phyloP scores from a whole-genome alignment of 2,113 vertebrate genomes.

The Dicerorhinus sumatrensis region DNA sequence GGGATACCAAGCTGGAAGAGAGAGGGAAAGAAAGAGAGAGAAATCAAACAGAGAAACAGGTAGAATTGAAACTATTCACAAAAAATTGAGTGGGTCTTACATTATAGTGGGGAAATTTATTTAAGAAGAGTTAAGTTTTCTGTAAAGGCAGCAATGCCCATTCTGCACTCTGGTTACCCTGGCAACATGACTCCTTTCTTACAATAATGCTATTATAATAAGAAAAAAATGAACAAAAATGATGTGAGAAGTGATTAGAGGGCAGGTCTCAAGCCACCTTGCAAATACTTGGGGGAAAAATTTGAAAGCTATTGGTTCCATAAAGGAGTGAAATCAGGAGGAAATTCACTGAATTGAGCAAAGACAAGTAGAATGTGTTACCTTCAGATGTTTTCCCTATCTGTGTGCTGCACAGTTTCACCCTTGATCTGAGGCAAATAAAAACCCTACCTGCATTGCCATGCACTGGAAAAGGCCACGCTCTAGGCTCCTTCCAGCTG shows the following conservation, averaged over 20 bases:
- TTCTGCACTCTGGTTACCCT: not conserved
- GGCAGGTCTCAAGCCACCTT: not conserved
- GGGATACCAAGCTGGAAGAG: fast-evolving
- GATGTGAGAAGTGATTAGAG: not conserved
- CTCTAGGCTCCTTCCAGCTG: not conserved
- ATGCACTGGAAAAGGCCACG: not conserved
- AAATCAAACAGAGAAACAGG: not conserved
- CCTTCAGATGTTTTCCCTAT: not conserved
- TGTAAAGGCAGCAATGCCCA: not conserved
- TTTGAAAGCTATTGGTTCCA: not conserved
- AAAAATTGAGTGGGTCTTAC: not conserved
- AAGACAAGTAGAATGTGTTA: not conserved
- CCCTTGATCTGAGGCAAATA: not conserved
- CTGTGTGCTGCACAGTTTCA: not conserved
- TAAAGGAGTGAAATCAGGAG: not conserved
- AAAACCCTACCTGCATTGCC: not conserved
- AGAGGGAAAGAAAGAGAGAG: not conserved
- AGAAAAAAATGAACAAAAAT: slow-evolving; percentile 2
- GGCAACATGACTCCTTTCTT: not conserved
- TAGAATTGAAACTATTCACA: not conserved
- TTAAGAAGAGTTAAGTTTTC: not conserved
- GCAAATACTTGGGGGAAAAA: not conserved
- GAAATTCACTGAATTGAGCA: not conserved
- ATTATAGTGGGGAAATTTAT: not conserved
- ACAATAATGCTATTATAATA: not conserved